Base-by-base conservation (phyloP, 2,888 invertebrate species). In the Drosophila meridionalis region DNA sequence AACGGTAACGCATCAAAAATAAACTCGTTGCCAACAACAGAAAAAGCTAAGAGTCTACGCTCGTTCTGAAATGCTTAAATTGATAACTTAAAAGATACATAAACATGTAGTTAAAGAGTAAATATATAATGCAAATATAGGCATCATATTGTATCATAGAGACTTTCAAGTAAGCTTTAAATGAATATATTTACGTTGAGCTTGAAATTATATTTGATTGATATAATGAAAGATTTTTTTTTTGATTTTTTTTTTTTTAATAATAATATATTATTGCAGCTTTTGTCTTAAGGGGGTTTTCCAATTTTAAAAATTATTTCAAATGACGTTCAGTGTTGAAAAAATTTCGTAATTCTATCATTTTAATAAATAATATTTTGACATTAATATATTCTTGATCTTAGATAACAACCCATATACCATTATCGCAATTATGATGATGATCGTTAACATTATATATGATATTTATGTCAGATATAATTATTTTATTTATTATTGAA, bases 21-120 rank as follows among this genome's bases (percentile, higher is more conserved):
- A 42, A 40, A 42, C 7, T 20, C 36, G 45, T n/a, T 30, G 56
- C 20, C 64, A 28, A 69, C 70, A 76, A 83, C 75, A 69, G 62
- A 53, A 53, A 36, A 3, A 11, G 26, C 26, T 26, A 3, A 20
- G 11, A 20, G 50, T 20, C 50, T n/a, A 9, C 2, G 1, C 1
- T n/a, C 30, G n/a, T 14, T 32, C 6, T 20, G 32, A 6, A 20
- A 20, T 34, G 20, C 11, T 3, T 34, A 5, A 50, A n/a, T 20
- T 20, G 32, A 20, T 34, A 34, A 20, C n/a, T n/a, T 2, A 30
- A 28, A 30, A 14, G 1, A n/a, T 48, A 14, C 4, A 4, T 2
- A 32, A 50, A 32, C 32, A 32, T 50, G 30, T 9, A 32, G 32
- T 50, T 20, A 3, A 50, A 32, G 11, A 32, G 11, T 8, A 2